These are phyloP conservation scores for Hydrotaea diabolus DNA, from an alignment of 2,888 invertebrate genomes.

Conservation along the genomic window DNA sequence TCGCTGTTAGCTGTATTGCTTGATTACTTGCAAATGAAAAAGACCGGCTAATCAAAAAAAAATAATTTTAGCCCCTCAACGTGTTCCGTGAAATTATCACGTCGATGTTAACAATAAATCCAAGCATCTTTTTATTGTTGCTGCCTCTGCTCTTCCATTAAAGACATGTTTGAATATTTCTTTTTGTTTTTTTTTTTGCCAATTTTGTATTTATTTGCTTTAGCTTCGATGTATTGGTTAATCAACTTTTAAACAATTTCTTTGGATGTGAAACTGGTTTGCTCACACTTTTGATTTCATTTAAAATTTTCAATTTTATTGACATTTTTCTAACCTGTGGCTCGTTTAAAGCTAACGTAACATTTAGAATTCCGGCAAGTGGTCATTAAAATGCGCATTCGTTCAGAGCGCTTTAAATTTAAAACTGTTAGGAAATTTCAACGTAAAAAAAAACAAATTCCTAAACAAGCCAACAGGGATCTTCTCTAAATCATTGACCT, in stretches of 20 bases:
- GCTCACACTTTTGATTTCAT: conserved; percentile 51
- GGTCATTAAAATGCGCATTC: no score
- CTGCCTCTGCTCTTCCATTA: conserved; percentile 9
- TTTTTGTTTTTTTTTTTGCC: conserved; percentile 12
- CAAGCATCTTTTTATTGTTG: conserved; percentile 20
- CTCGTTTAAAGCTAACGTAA: not conserved
- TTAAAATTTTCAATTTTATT: conserved; percentile 19
- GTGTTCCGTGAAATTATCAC: conserved; percentile 74
- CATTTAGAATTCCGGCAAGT: no score
- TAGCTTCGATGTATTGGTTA: conserved; percentile 37
- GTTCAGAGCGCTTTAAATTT: no score
- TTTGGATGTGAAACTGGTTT: conserved; percentile 38
- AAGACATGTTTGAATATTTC: not conserved
- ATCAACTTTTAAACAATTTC: conserved; percentile 30
- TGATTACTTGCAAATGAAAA: conserved; percentile 55
- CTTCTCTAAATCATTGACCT: no score
- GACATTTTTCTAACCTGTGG: not conserved
- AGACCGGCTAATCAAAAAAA: conserved; percentile 42
- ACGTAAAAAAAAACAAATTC: no score
- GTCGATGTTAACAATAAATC: conserved; percentile 73
- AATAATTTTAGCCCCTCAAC: conserved; percentile 33
- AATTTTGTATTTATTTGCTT: conserved; percentile 4
- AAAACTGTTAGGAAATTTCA: no score
- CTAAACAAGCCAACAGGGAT: no score
- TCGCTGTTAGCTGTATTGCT: conserved; percentile 29